phyloP scores from a whole-genome alignment of 2,888 invertebrate genomes.

The Conomelus anceps region DNA sequence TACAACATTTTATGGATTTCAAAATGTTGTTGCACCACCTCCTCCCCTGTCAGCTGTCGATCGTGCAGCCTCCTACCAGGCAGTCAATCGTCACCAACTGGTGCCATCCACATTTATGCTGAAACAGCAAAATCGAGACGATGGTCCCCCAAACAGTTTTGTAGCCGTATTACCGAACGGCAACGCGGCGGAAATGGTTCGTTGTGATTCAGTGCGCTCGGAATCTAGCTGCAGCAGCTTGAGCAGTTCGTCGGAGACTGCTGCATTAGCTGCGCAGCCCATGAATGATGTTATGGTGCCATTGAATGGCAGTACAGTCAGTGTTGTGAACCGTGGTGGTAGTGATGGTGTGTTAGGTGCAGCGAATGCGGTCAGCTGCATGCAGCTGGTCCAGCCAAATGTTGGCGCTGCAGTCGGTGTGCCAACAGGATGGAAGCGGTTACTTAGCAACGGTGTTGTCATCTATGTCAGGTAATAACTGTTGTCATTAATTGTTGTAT shows the following conservation, averaged over 20 bases:
- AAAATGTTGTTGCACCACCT: not conserved
- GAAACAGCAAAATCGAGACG: not conserved
- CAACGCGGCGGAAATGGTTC: constrained; percentile 29
- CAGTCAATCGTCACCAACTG: too few species aligned
- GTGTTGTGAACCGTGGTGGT: not conserved
- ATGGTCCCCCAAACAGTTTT: not conserved
- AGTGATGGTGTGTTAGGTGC: too few species aligned
- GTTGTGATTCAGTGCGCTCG: constrained; percentile 53
- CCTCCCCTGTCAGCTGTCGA: not conserved
- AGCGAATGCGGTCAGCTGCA: not conserved
- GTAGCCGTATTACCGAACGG: constrained; percentile 17
- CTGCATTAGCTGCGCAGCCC: constrained; percentile 15
- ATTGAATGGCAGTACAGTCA: not conserved
- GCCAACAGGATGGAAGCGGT: constrained; percentile 72
- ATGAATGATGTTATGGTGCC: not conserved
- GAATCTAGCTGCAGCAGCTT: constrained; percentile 47
- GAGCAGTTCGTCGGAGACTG: constrained; percentile 31
- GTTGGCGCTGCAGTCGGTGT: constrained; percentile 47
- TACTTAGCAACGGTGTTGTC: constrained; percentile 61
- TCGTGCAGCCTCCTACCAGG: not conserved
- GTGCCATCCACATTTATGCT: not conserved
- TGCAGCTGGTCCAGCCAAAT: constrained; percentile 28
- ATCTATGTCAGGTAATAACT: constrained; percentile 66
- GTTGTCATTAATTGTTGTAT: not conserved
- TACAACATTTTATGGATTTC: not conserved